Evolutionary conservation across 2,113 vertebrate species (phyloP).

Genomic region (Panthera uncia): DNA sequence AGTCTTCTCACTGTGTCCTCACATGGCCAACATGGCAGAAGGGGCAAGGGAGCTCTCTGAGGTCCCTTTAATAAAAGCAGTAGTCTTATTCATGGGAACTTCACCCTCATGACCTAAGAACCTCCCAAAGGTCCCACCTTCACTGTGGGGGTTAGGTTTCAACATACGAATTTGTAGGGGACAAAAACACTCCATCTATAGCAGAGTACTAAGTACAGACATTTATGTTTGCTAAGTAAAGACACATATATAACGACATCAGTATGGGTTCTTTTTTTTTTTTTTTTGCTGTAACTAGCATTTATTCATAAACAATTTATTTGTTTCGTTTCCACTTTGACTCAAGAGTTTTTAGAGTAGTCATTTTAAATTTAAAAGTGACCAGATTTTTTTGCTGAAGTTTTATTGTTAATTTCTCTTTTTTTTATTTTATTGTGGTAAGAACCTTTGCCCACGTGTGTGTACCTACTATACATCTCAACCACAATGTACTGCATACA

Average conservation of each 20-base stretch:
- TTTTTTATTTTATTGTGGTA: neutral
- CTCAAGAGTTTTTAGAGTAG: neutral
- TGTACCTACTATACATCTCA: neutral
- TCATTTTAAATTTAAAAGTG: neutral
- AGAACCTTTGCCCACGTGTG: neutral
- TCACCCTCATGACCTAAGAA: neutral
- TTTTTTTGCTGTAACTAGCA: neutral
- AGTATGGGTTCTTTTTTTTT: neutral
- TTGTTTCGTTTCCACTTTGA: neutral
- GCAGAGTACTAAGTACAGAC: neutral
- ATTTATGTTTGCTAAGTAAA: neutral
- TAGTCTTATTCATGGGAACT: neutral
- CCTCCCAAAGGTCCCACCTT: neutral
- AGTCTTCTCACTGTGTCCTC: neutral
- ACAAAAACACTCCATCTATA: neutral
- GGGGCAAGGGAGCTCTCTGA: neutral
- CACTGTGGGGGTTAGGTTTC: neutral
- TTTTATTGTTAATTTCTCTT: neutral
- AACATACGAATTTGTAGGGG: neutral
- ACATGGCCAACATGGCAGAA: neutral
- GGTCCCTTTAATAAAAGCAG: neutral
- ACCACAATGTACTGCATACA: neutral
- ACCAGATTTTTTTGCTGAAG: neutral
- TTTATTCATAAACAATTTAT: neutral
- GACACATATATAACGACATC: neutral